These are phyloP conservation scores for Kuschelorhynchus macadamiae DNA, from an alignment of 2,888 invertebrate genomes.

Conservation along the genomic window DNA sequence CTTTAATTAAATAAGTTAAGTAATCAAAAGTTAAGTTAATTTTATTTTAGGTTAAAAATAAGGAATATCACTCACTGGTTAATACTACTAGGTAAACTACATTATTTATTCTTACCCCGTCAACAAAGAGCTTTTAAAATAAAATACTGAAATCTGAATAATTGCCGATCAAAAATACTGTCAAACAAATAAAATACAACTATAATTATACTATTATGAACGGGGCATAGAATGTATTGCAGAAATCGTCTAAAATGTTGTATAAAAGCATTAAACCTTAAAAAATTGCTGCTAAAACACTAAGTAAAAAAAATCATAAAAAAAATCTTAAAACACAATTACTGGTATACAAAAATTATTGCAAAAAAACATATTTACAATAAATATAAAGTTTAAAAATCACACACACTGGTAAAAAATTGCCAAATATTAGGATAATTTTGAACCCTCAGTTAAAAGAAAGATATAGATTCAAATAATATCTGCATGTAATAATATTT, in stretches of 20 bases:
- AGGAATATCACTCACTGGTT: conserved; percentile 68
- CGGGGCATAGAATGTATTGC: conserved; percentile 50
- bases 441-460: conserved; percentile 2
- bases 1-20: conserved; percentile 50
- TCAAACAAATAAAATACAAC: conserved; percentile 32
- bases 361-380: conserved; percentile 45
- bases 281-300: conserved; percentile 53
- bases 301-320: conserved; percentile 47
- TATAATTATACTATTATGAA: conserved; percentile 29
- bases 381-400: conserved; percentile 35
- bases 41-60: conserved; percentile 49
- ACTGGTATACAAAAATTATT: conserved; percentile 51
- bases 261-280: conserved; percentile 37
- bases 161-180: conserved; percentile 1
- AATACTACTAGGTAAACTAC: conserved; percentile 65
- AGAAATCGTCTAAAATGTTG: conserved; percentile 51
- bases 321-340: conserved; percentile 42
- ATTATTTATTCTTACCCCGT: conserved; percentile 41
- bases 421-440: conserved; percentile 24
- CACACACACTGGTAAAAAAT: conserved; percentile 45
- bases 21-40: conserved; percentile 53
- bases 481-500: too few species aligned
- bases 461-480: too few species aligned
- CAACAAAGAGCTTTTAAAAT: conserved; percentile 27
- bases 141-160: conserved; percentile 37